Percentiles rank a stretch among this genome's conserved stretches.
phyloP scores from a whole-genome alignment of 2,797 vertebrate genomes.

The Urocyon cinereoargenteus region DNA sequence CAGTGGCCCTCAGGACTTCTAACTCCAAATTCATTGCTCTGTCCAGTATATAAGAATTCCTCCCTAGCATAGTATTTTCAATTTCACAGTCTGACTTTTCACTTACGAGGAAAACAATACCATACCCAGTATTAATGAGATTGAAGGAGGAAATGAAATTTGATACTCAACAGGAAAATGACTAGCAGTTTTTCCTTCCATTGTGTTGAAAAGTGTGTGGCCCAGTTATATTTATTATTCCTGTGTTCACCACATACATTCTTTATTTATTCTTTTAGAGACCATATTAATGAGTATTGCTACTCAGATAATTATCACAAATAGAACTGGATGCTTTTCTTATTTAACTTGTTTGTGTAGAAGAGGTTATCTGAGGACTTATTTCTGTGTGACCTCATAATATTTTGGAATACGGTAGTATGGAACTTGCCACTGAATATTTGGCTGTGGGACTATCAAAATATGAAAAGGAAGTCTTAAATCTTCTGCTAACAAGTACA shows the following conservation, averaged over 20 bases:
- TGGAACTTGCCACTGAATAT: constrained; percentile 50
- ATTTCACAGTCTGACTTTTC: constrained; percentile 8
- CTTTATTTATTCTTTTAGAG: constrained; percentile 72
- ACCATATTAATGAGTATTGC: constrained; percentile 43
- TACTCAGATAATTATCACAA: constrained; percentile 55
- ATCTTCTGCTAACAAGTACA: not conserved
- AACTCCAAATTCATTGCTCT: not conserved
- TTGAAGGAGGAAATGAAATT: constrained; percentile 40
- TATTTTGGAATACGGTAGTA: constrained; percentile 53
- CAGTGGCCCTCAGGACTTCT: not conserved
- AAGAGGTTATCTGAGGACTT: constrained; percentile 76
- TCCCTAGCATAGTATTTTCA: not conserved
- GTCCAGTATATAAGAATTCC: not conserved
- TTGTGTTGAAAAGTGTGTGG: constrained; percentile 26
- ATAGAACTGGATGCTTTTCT: constrained; percentile 24
- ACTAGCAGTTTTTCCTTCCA: constrained; percentile 74
- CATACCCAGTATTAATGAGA: constrained; percentile 24
- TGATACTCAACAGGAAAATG: constrained; percentile 72
- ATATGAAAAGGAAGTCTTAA: constrained; percentile 31
- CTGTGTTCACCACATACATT: constrained; percentile 51
- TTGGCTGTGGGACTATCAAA: not conserved
- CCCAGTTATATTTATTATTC: constrained; percentile 77
- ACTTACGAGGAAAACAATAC: not conserved
- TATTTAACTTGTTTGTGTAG: constrained; percentile 65
- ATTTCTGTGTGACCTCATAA: constrained; percentile 54